Conservation (phyloP, 2,797 vertebrate genomes). For the Tenualosa ilisha region DNA sequence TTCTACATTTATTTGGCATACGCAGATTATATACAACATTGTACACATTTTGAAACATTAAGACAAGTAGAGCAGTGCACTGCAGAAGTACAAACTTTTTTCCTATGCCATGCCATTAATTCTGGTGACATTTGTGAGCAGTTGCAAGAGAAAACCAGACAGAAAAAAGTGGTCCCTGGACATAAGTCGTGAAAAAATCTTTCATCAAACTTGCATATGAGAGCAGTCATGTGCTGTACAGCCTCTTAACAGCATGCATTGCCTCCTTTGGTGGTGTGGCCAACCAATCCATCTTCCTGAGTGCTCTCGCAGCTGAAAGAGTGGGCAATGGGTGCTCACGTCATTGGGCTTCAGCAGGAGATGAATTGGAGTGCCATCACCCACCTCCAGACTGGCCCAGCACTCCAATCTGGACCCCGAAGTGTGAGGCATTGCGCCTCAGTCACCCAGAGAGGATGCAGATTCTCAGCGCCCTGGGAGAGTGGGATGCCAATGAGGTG, state of each 20-base stretch:
- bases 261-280: constrained; percentile 83
- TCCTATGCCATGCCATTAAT: not conserved
- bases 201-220: constrained; percentile 86
- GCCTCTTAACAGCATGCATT: constrained; percentile 83
- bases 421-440: constrained; percentile 67
- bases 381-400: constrained; percentile 80
- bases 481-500: constrained; percentile 37
- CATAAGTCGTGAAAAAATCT: constrained; percentile 79
- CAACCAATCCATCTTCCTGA: constrained; percentile 87
- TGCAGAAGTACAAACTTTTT: not conserved
- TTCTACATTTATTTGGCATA: not conserved
- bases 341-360: constrained; percentile 90
- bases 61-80: not conserved
- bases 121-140: not conserved
- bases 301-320: constrained; percentile 77
- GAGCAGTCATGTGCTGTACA: constrained; percentile 82
- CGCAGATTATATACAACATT: not conserved
- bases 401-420: constrained; percentile 78
- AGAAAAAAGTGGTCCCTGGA: constrained; percentile 76
- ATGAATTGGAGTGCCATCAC: constrained; percentile 83
- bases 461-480: constrained; percentile 53
- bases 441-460: constrained; percentile 51
- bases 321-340: constrained; percentile 79
- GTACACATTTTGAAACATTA: not conserved
- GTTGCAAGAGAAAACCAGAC: constrained; percentile 63